Conservation (phyloP, 2,888 invertebrate species). For the Drosophila atroscutellata region DNA sequence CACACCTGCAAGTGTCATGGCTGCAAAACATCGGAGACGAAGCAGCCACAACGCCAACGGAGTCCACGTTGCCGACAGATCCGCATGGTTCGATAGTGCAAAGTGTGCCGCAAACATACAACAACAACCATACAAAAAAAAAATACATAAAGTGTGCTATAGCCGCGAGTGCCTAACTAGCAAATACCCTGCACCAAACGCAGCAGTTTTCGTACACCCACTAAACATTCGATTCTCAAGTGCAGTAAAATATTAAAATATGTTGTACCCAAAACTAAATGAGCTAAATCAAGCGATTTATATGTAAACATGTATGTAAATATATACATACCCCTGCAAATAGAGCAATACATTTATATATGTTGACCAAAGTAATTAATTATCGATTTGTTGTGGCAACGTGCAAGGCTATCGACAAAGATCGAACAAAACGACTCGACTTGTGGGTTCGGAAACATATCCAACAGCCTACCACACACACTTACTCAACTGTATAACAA, state of each 20-base stretch:
- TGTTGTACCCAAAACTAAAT: not conserved
- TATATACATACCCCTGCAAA: not conserved
- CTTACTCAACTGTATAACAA: not conserved
- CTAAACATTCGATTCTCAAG: not conserved
- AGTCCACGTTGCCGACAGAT: constrained; percentile 47
- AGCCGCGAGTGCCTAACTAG: not conserved
- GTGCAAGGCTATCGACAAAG: not conserved
- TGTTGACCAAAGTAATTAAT: not conserved
- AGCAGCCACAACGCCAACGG: constrained; percentile 24
- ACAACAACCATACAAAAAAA: constrained; percentile 22
- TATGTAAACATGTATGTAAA: not conserved
- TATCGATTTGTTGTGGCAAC: not conserved
- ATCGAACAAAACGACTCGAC: not conserved
- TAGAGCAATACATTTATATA: not conserved
- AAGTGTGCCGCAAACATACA: constrained; percentile 71
- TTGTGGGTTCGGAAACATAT: not conserved
- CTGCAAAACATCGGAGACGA: constrained; percentile 26
- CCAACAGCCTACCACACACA: not conserved
- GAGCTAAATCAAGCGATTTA: not conserved
- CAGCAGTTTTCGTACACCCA: not conserved
- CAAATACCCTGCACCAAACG: not conserved
- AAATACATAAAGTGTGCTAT: not conserved
- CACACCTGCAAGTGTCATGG: constrained; percentile 63
- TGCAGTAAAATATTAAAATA: not conserved
- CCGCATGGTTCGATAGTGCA: constrained; percentile 73